Evolutionary conservation across 2,888 invertebrate species (phyloP).

Genomic region (Oscheius sp.): DNA sequence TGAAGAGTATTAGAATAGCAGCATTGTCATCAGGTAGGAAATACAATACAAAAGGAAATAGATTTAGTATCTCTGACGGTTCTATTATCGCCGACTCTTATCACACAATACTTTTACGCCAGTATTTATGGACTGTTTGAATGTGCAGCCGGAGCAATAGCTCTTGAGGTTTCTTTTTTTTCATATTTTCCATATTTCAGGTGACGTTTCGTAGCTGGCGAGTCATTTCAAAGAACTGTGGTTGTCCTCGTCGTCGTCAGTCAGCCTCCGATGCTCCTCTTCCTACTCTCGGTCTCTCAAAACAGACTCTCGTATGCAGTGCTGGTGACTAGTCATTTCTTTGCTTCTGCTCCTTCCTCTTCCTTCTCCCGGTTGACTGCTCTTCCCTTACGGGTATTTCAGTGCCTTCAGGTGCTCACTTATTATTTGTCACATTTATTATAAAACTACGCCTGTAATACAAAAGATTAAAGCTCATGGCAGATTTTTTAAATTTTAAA

Average conservation of each 20-base stretch:
- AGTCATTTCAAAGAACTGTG: conserved; percentile 9
- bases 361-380: background rate
- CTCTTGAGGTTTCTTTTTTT: conserved; percentile 39
- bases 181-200: conserved; percentile 6
- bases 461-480: too few relatives aligned
- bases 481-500: too few relatives aligned
- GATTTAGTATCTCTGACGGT: conserved; percentile 47
- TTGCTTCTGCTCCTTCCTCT: background rate
- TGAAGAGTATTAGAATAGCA: conserved; percentile 12
- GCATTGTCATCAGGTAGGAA: conserved; percentile 9
- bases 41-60: background rate
- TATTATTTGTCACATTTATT: too few relatives aligned
- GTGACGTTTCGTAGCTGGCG: conserved; percentile 32
- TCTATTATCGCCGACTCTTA: conserved; percentile 46
- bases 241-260: conserved; percentile 22
- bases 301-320: conserved; percentile 32
- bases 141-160: conserved; percentile 43
- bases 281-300: conserved; percentile 31
- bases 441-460: too few relatives aligned
- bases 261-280: conserved; percentile 31
- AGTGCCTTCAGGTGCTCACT: too few relatives aligned
- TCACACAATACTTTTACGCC: conserved; percentile 50
- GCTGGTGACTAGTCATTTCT: conserved; percentile 16
- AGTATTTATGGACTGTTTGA: conserved; percentile 52
- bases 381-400: too few relatives aligned